phyloP scores from a whole-genome alignment of 2,113 vertebrate genomes.

The Clarias magur region DNA sequence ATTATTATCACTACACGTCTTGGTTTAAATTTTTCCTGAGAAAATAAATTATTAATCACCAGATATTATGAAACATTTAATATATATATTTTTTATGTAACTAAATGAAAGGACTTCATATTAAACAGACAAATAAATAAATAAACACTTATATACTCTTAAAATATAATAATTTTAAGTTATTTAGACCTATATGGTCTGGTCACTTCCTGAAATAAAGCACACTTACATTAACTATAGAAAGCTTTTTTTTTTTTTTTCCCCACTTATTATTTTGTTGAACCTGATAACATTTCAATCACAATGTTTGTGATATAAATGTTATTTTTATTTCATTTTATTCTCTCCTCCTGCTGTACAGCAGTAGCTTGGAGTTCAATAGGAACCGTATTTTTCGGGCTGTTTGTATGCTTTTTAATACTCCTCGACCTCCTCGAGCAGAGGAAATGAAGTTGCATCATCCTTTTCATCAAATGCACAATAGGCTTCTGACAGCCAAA shows the following conservation, averaged over 20 bases:
- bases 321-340: background rate
- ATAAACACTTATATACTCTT: background rate
- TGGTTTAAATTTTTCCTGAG: background rate
- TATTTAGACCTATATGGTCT: background rate
- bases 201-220: background rate
- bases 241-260: background rate
- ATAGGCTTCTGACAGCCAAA: constrained; percentile 26
- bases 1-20: background rate
- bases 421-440: background rate
- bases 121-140: background rate
- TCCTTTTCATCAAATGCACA: constrained; percentile 33
- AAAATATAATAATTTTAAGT: background rate
- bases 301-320: background rate
- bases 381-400: background rate
- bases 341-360: background rate
- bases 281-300: background rate
- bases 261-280: background rate
- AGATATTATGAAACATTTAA: background rate
- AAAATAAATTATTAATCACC: background rate
- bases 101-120: no score
- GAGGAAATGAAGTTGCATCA: constrained; percentile 26
- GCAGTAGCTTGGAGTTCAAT: constrained; percentile 8
- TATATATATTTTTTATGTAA: no score
- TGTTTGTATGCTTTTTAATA: constrained; percentile 14
- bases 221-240: background rate